Conservation (phyloP, 2,888 invertebrate genomes). For the Drosophila mimica region DNA sequence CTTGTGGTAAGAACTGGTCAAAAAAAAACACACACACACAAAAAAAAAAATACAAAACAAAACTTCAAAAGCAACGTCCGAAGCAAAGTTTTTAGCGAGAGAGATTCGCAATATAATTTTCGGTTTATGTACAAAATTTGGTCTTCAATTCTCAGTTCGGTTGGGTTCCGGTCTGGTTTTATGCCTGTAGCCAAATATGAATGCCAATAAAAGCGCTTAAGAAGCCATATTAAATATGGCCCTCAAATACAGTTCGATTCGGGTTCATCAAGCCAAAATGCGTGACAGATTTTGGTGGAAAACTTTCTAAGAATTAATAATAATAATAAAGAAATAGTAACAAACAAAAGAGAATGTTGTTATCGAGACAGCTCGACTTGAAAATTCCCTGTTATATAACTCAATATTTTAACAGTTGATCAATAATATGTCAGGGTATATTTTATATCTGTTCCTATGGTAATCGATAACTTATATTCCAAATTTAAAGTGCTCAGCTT, state of each 20-base stretch:
- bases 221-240: constrained; percentile 41
- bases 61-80: constrained; percentile 74
- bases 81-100: constrained; percentile 60
- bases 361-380: background rate
- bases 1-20: constrained; percentile 19
- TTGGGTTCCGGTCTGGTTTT: constrained; percentile 16
- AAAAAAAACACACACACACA: constrained; percentile 1
- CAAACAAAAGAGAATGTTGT: background rate
- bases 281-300: constrained; percentile 54
- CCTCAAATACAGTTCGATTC: constrained; percentile 8
- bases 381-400: background rate
- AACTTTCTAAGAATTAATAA: constrained; percentile 25
- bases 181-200: constrained; percentile 67
- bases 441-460: background rate
- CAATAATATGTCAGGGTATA: background rate
- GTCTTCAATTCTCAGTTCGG: background rate
- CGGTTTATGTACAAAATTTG: constrained; percentile 58
- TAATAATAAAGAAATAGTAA: background rate
- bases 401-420: background rate
- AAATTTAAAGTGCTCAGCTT: background rate
- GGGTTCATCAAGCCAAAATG: constrained; percentile 41
- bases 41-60: background rate
- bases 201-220: constrained; percentile 76
- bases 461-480: background rate
- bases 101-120: constrained; percentile 69